Percentiles rank a stretch among this genome's conserved stretches.
Evolutionary conservation across 2,797 vertebrate genomes (phyloP).

Genomic region (Gallinago solitaria): DNA sequence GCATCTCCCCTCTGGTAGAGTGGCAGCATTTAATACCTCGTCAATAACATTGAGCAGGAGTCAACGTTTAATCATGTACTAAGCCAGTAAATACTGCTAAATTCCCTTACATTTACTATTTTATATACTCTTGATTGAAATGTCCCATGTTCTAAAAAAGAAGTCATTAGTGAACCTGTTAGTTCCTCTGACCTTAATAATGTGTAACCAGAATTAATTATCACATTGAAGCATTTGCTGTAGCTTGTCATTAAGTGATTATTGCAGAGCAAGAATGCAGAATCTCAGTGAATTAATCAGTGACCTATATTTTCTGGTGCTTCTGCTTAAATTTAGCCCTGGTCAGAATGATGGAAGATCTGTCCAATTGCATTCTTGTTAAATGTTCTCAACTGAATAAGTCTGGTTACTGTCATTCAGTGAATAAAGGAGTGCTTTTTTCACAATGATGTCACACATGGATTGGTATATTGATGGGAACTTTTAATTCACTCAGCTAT

Average conservation of each 20-base stretch:
- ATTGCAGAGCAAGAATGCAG: constrained; percentile 57
- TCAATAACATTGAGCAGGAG: too few relatives aligned
- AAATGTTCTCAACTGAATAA: constrained; percentile 57
- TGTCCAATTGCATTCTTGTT: constrained; percentile 62
- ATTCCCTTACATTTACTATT: constrained; percentile 16
- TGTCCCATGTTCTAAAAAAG: constrained; percentile 31
- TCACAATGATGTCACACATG: constrained; percentile 55
- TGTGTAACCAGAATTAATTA: constrained; percentile 65
- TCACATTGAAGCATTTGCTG: constrained; percentile 43
- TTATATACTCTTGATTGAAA: constrained; percentile 35
- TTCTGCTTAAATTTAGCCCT: constrained; percentile 56
- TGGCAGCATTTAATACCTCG: neutral
- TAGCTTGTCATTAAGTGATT: constrained; percentile 65
- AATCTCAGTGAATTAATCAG: constrained; percentile 65
- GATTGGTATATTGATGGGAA: constrained; percentile 55
- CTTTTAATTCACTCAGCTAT: constrained; percentile 15
- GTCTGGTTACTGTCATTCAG: constrained; percentile 28
- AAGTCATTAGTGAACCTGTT: constrained; percentile 50
- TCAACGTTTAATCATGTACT: neutral
- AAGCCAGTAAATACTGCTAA: constrained; percentile 27
- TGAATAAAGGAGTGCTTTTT: constrained; percentile 59
- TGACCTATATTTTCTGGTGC: constrained; percentile 66
- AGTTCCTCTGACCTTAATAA: constrained; percentile 58
- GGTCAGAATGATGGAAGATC: constrained; percentile 56
- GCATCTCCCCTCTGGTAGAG: neutral